Base-by-base conservation (phyloP, 2,888 invertebrate species). In the Hyles lineata region DNA sequence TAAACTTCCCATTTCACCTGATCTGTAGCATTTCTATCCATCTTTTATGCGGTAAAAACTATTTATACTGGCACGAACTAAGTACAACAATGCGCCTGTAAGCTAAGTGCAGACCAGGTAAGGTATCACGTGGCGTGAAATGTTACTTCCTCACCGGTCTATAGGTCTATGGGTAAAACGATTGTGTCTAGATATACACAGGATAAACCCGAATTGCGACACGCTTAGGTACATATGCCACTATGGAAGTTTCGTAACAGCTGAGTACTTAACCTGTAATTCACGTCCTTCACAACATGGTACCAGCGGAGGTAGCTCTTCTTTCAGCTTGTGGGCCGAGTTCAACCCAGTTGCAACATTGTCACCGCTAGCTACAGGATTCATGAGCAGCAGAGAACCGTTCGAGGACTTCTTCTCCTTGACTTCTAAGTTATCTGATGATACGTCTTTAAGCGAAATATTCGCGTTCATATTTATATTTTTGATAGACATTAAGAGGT, bases 221-320 rank as follows among this genome's bases (percentile, higher is more conserved):
- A 35, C 7, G 1, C 29, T 50, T 50, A 2, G 50, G 50, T 15
- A 15, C 17, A 1, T 19, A 5, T 19, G 2, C 17, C 52, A 19
- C 6, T 55, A 55, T 43, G 7, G 17, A 4, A 19, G 19, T n/a
- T 6, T 55, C 19, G 2, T 6, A 55, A 17, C 19, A 1, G 8
- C n/a, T 55, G 5, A 19, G 62, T 19, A 29, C 19, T 32, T 61
- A 76, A 90, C 94, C 90, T 89, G 90, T 75, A 94, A 81, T 77
- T 93, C 93, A 76, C 84, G 90, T 2, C 94, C 94, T 76, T 94
- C 94, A 74, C 93, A 94, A 79, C 93, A 94, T 7, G 94, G 94
- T 60, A 94, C 89, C 15, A 94, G 88, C 2, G 89, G 79, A 0
- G 93, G 92, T 72, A 89, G 76, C 60, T 93, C 94, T 58, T 93